Base-by-base conservation (phyloP, 2,797 vertebrate genomes). In the Parambassis ranga region DNA sequence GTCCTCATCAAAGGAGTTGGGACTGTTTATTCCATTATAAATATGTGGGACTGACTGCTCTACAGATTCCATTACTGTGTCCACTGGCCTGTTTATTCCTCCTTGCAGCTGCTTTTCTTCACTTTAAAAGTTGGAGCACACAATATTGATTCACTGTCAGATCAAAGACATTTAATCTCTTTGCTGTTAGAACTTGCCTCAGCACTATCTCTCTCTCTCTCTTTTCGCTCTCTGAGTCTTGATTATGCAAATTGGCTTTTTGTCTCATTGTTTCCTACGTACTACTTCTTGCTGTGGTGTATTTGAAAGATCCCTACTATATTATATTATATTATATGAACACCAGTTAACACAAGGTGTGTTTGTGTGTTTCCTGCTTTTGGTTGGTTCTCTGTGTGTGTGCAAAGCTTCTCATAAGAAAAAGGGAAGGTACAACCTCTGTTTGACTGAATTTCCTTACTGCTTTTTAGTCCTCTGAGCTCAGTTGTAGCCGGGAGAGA, bases 131-230 rank as follows among this genome's bases (percentile, higher is more conserved):
- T 35, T 42, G 1, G 11, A 22, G 50, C 2, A 11, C 31, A 50
- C 60, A 44, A 23, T 52, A 75, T 63, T 50, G 63, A 68, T 76
- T 71, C 10, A 6, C 39, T 23, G 4, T 64, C 36, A 22, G 22
- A 60, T 68, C 47, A 61, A 44, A 67, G 19, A 27, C 22, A 19
- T 70, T 49, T 66, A 52, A 75, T 66, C 43, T 65, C 18, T 39
- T 14, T 53, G 33, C 37, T 58, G 19, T 39, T 61, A 6, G 23
- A 80, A 37, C 57, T 32, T 13, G n/a, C 48, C 56, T 50, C 6
- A 9, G n/a, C n/a, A 19, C 44, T 9, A 6, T 43, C 47, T 16
- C 13, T 56, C 19, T 26, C 27, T 65, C 19, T 8, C 24, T 36
- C 30, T 59, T 18, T 63, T 44, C 49, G 10, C 32, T 18, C 10